These are phyloP conservation scores for Pollenia amentaria DNA, from an alignment of 2,888 invertebrate species.

Conservation along the genomic window DNA sequence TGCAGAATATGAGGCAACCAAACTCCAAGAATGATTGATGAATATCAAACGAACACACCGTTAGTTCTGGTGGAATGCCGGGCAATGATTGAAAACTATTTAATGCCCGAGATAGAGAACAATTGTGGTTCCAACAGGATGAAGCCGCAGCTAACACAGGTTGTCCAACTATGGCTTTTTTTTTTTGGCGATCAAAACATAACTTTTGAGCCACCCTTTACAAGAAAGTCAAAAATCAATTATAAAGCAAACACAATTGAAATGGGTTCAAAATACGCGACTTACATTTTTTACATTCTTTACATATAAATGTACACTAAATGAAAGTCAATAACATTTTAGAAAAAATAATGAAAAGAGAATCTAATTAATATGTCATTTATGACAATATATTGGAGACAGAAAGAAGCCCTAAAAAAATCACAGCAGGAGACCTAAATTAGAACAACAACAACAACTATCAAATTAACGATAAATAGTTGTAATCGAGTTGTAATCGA, in stretches of 20 bases:
- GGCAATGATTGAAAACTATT: too few species aligned
- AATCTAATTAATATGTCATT: conserved; percentile 73
- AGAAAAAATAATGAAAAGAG: conserved; percentile 22
- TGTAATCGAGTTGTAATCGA: conserved; percentile 53
- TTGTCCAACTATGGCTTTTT: too few species aligned
- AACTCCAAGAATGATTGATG: too few species aligned
- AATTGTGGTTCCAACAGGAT: too few species aligned
- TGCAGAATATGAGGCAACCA: too few species aligned
- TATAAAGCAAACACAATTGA: conserved; percentile 21
- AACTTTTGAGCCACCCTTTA: too few species aligned
- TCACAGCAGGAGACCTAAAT: conserved; percentile 69
- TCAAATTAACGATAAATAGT: not conserved
- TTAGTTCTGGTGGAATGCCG: too few species aligned
- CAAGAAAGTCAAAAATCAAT: conserved; percentile 28
- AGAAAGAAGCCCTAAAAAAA: conserved; percentile 62
- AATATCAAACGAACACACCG: too few species aligned
- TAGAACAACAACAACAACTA: conserved; percentile 43
- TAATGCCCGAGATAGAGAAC: too few species aligned
- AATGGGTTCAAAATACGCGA: conserved; percentile 40
- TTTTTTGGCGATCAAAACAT: too few species aligned
- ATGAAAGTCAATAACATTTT: conserved; percentile 61
- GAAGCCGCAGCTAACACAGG: too few species aligned
- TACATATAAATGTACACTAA: not conserved
- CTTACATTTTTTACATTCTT: not conserved
- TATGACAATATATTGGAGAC: conserved; percentile 51